Base-by-base conservation (phyloP, 2,113 vertebrate species). In the Spilogale gracilis region DNA sequence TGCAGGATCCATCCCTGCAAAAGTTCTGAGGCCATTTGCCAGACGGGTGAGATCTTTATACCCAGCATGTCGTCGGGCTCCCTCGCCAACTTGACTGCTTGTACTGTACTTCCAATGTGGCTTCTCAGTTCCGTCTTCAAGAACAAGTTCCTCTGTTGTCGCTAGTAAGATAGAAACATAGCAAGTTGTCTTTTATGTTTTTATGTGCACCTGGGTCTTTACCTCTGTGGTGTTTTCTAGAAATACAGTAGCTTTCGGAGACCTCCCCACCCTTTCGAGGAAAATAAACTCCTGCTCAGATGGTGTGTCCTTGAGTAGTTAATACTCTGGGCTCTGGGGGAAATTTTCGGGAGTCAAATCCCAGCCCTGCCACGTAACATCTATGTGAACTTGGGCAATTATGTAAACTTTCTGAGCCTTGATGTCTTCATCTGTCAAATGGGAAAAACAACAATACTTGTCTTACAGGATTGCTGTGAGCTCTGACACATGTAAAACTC, bases 341-440 rank as follows among this genome's bases (percentile, higher is more conserved):
- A 89, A 45, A 27, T 67, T 91, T 83, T 12, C 13, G 38, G 48
- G 23, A 71, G 84, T 76, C 65, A 61, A 38, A 91, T 91, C 18
- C 13, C n/a, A 54, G 12, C 13, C 9, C 58, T 21, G 50, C 2
- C 3, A 23, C 30, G 80, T 73, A 65, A 60, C 8, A 21, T 30
- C 58, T 73, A 7, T 48, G 13, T 78, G 9, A 80, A 92, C 50
- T 60, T 48, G 43, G 9, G 6, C 12, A 87, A 14, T 79, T 67
- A 9, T 4, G 65, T 65, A 78, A 89, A 56, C 3, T 91, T 48
- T 4, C 54, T 14, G 23, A 80, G 20, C 6, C 54, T 97, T 83
- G 27, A 79, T 96, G 96, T 94, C 52, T 86, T 94, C 17, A 43
- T 79, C 38, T 76, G 50, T 89, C 67, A 91, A 95, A 79, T 86